A percentile compares a stretch with the other conserved stretches of the same genome.
Evolutionary conservation across 2,797 vertebrate species (phyloP).

Genomic region (Pseudochirops corinnae): DNA sequence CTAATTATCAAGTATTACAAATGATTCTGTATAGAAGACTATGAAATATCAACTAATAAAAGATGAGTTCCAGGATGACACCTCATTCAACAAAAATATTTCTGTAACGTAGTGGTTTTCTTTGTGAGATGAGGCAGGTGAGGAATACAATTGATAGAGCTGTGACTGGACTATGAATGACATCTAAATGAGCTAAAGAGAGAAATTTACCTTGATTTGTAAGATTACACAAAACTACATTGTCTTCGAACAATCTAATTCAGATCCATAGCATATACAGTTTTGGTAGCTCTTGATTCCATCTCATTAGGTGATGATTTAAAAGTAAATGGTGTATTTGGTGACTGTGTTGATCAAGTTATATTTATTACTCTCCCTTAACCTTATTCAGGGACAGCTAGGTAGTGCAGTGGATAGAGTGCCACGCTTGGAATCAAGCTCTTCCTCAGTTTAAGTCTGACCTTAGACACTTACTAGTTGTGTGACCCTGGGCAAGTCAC

Average conservation of each 20-base stretch:
- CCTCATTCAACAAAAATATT: conserved; percentile 4
- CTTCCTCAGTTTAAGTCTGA: neutral
- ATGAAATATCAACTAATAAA: conserved; percentile 46
- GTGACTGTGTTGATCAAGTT: neutral
- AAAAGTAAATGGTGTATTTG: neutral
- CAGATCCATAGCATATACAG: neutral
- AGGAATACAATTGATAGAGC: conserved; percentile 8
- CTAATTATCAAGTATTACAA: neutral
- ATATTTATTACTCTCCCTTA: neutral
- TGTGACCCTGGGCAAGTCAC: neutral
- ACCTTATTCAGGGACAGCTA: neutral
- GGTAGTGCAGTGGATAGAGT: neutral
- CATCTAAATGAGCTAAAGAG: conserved; percentile 40
- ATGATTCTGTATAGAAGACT: neutral
- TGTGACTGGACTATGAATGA: conserved; percentile 15
- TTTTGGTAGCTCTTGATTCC: conserved; percentile 1
- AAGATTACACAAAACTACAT: neutral
- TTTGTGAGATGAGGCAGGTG: neutral
- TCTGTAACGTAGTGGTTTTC: neutral
- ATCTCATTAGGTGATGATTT: conserved; percentile 42
- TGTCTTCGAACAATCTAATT: conserved; percentile 32
- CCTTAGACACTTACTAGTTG: neutral
- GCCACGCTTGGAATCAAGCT: neutral
- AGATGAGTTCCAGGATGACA: conserved; percentile 43
- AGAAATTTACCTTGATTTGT: neutral